Base-by-base conservation (phyloP, 23 tunicate species). In the Ascidia mentula region DNA sequence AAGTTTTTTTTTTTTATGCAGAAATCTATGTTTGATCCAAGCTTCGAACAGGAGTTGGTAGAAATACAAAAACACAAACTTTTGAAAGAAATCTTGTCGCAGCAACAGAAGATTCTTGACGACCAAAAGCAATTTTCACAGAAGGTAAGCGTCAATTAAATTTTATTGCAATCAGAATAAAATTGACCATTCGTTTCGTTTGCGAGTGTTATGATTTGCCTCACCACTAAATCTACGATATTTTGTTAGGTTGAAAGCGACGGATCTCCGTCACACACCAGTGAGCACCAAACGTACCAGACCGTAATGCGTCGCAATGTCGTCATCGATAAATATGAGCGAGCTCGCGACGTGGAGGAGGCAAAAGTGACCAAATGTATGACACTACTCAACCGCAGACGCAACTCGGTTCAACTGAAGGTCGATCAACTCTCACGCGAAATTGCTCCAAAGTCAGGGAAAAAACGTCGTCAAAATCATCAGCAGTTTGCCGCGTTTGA, bases 341-440 rank as follows among this genome's bases (percentile, higher is more conserved):
- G 84, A 12, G 87, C 69, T 53, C 75, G 83, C 26, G 86, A 81
- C 24, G 87, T 40, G 36, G 96, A 90, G 59, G 90, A 80, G 76
- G 53, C 60, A 36, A 80, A 80, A 22, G 72, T 72, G 77, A 85
- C 82, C 24, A 90, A 90, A 60, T 73, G 34, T 59, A 75, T 90
- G 82, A 88, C 90, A 15, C 85, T 69, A 18, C 82, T 90, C 36
- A 90, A 90, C 83, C 32, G 82, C 0, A 72, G 96, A 34, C 81
- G 96, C 36, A 90, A 90, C 37, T 90, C 96, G 26, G 96, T 89
- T 13, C 96, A 90, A 69, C 69, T 90, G 0, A 90, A 90, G 53
- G 86, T 90, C 69, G 89, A 90, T 59, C 96, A 90, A 34, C 18
- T 90, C 22, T 45, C 90, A 26, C 81, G 77, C 59, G 86, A 90